Conservation (phyloP, 1,140 invertebrate species). For the Psix sp. region DNA sequence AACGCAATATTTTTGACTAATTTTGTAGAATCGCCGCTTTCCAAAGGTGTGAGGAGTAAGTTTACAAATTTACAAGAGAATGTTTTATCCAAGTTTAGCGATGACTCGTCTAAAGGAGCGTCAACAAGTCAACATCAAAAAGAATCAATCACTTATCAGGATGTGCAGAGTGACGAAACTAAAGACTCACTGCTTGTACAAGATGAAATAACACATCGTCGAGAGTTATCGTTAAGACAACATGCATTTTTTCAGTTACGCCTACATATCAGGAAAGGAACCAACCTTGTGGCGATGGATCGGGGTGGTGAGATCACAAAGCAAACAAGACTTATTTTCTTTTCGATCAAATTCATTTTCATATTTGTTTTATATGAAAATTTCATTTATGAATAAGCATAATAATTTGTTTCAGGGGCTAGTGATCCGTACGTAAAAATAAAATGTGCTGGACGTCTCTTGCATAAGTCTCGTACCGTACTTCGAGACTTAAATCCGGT, state of each 20-base stretch:
- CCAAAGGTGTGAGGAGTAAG: conserved; percentile 25
- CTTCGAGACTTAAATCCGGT: conserved; percentile 92
- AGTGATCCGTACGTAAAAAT: conserved; percentile 99
- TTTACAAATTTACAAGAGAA: conserved; percentile 44
- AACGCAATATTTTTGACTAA: neutral
- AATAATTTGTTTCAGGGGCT: conserved; percentile 83
- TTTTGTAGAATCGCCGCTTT: conserved; percentile 38
- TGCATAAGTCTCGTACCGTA: conserved; percentile 96
- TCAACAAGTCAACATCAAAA: conserved; percentile 19
- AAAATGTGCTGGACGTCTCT: conserved; percentile 89
- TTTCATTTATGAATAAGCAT: conserved; percentile 1
- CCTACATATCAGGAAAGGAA: conserved; percentile 90
- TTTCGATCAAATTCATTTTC: neutral
- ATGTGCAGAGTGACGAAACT: conserved; percentile 15
- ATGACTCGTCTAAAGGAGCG: conserved; percentile 18
- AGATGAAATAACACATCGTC: conserved; percentile 80
- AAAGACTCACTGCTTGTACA: conserved; percentile 48
- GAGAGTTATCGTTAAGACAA: conserved; percentile 85
- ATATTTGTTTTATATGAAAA: too few relatives aligned
- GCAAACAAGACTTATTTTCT: too few relatives aligned
- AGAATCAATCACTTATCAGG: conserved; percentile 23
- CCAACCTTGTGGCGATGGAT: conserved; percentile 94
- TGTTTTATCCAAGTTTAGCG: conserved; percentile 39
- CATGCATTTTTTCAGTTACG: conserved; percentile 94
- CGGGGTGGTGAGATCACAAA: too few relatives aligned